These are phyloP conservation scores for Parauchenoglanis ngamensis DNA, from an alignment of 2,797 vertebrate species.

Conservation along the genomic window DNA sequence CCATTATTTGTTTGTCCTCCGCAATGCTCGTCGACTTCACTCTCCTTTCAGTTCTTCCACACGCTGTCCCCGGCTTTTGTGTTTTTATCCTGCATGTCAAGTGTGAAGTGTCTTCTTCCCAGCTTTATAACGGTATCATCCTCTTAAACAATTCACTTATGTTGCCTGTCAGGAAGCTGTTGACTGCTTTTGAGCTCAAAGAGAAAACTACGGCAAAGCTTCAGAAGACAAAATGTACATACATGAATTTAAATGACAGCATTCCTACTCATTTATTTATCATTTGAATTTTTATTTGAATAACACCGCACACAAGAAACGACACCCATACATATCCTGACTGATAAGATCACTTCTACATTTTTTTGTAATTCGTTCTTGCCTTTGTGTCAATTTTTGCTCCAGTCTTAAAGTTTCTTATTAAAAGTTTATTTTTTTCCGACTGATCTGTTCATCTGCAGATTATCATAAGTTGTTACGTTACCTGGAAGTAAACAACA, in stretches of 20 bases:
- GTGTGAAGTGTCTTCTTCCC: slow-evolving; percentile 39
- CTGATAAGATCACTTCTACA: slow-evolving; percentile 35
- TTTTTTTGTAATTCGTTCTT: not conserved
- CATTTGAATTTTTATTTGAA: slow-evolving; percentile 28
- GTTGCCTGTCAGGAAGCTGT: slow-evolving; percentile 52
- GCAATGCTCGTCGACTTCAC: slow-evolving; percentile 42
- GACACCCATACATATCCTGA: slow-evolving; percentile 40
- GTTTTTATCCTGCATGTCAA: slow-evolving; percentile 33
- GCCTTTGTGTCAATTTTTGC: slow-evolving; percentile 6
- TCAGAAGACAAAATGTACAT: slow-evolving; percentile 57
- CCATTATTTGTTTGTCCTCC: slow-evolving; percentile 75
- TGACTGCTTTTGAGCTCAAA: slow-evolving; percentile 53
- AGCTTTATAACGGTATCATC: slow-evolving; percentile 49
- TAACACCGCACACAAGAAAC: slow-evolving; percentile 17
- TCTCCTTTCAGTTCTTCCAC: slow-evolving; percentile 38
- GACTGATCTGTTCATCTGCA: not conserved
- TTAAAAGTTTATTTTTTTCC: slow-evolving; percentile 1
- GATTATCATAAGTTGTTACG: not conserved
- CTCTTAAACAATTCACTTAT: slow-evolving; percentile 57
- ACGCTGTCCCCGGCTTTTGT: slow-evolving; percentile 10
- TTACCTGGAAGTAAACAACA: slow-evolving; percentile 46
- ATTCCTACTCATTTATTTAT: slow-evolving; percentile 52
- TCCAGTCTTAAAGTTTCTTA: slow-evolving; percentile 10
- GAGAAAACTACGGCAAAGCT: slow-evolving; percentile 40
- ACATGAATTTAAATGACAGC: slow-evolving; percentile 56